Base-by-base conservation (phyloP, 1,140 invertebrate genomes). In the Papilio polytes region DNA sequence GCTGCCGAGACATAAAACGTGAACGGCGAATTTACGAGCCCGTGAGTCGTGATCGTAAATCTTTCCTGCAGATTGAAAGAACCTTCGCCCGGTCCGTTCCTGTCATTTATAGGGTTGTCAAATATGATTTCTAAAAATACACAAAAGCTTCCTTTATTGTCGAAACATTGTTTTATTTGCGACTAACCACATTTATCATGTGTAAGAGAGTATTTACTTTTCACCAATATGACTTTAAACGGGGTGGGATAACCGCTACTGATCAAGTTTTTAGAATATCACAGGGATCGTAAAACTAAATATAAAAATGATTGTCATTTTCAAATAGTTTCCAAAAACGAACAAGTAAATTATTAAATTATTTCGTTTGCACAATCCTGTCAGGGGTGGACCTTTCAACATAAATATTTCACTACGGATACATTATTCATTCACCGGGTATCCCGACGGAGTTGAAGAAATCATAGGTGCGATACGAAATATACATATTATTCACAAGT, bases 11-110 rank as follows among this genome's bases (percentile, higher is more conserved):
- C 56, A 81, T 83, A 83, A 82, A 82, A 70, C 76, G 72, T 70
- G 63, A 22, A 81, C 51, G 51, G 48, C 31, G 56, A 85, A 76
- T 79, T 82, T 81, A 80, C 81, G 78, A 83, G 73, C 53, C 31
- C 53, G 41, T 66, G 36, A 66, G 41, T 41, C 77, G n/a, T 77
- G 74, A 41, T 80, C 82, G 80, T 86, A 86, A 86, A 85, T 83
- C 36, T 77, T 22, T 63, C 74, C 78, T 73, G 22, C 76, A 80
- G 80, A 86, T 85, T 85, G 84, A 85, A 84, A 82, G 80, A 78
- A 31, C 59, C 56, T 44, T 78, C 56, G 56, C 56, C 18, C 77
- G 2, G 41, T 15, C 41, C 56, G 77, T 18, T 78, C 31, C 74
- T 76, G 48, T 51, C 74, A 15, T 76, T 51, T 53, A 76, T 51